phyloP scores from a whole-genome alignment of 1,140 invertebrate species.

The Amyelois transitella region DNA sequence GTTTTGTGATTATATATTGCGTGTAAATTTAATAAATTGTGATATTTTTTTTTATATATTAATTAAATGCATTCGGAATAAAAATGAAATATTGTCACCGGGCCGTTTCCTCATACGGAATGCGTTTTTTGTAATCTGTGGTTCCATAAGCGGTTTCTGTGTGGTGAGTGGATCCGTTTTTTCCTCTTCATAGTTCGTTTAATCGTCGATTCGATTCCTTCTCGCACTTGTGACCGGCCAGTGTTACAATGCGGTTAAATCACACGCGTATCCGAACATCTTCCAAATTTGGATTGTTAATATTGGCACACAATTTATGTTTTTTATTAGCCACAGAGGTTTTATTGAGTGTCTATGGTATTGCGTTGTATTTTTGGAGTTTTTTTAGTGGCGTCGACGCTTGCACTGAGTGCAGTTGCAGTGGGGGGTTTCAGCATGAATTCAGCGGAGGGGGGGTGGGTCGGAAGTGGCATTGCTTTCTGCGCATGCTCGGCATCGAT shows the following conservation, averaged over 20 bases:
- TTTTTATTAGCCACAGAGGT: background rate
- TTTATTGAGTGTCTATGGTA: slow-evolving; percentile 12
- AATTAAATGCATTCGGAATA: slow-evolving; percentile 32
- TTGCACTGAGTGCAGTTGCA: slow-evolving; percentile 71
- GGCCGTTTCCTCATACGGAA: slow-evolving; percentile 33
- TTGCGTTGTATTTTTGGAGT: slow-evolving; percentile 35
- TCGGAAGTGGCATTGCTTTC: slow-evolving; percentile 17
- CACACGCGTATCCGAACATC: slow-evolving; percentile 31
- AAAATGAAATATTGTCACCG: slow-evolving; percentile 51
- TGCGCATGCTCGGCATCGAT: slow-evolving; percentile 60
- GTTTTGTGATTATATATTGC: slow-evolving; percentile 58
- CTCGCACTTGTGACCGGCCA: slow-evolving; percentile 15
- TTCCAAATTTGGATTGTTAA: slow-evolving; percentile 13
- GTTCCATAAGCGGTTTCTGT: slow-evolving; percentile 22
- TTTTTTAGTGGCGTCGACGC: slow-evolving; percentile 55
- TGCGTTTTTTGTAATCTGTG: slow-evolving; percentile 32
- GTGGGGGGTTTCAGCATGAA: slow-evolving; percentile 41
- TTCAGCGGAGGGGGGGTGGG: slow-evolving; percentile 20
- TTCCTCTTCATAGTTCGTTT: slow-evolving; percentile 69
- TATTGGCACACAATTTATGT: background rate
- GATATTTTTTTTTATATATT: slow-evolving; percentile 20
- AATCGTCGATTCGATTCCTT: slow-evolving; percentile 18
- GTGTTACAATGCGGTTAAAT: slow-evolving; percentile 5
- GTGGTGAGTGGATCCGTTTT: slow-evolving; percentile 43
- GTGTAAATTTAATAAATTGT: slow-evolving; percentile 60